Conservation (phyloP, 2,888 invertebrate species). For the Tanypteryx hageni region DNA sequence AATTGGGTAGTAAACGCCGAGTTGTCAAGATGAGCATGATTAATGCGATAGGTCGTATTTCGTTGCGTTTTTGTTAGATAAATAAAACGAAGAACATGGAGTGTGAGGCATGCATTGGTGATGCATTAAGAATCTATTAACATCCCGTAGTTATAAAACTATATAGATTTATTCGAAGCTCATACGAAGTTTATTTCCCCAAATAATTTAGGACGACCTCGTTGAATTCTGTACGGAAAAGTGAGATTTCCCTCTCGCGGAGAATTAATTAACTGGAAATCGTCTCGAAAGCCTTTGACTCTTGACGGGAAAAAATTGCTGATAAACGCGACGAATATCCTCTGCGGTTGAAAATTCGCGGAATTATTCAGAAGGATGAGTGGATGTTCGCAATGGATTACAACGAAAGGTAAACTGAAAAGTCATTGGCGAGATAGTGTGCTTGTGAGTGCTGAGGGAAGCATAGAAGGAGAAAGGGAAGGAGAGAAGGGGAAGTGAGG, state of each 20-base stretch:
- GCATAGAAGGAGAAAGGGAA: background rate
- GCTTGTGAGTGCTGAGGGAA: background rate
- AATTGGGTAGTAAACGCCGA: no score
- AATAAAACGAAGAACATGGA: no score
- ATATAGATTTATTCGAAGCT: no score
- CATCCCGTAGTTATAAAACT: no score
- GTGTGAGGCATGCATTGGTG: no score
- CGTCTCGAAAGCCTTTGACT: background rate
- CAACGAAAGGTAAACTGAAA: background rate
- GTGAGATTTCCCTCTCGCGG: background rate
- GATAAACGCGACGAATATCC: background rate
- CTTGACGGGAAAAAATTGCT: background rate
- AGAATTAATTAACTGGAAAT: background rate
- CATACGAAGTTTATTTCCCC: no score
- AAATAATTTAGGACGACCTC: background rate
- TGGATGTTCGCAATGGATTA: background rate
- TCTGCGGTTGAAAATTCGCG: background rate
- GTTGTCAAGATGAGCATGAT: no score
- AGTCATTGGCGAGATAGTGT: conserved; percentile 27
- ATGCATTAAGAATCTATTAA: no score
- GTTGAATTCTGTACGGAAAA: background rate
- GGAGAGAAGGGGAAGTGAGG: background rate
- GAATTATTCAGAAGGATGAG: conserved; percentile 1
- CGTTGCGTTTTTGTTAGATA: no score
- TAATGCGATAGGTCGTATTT: no score